These are phyloP conservation scores for Mactromeris polynyma DNA, from an alignment of 2,888 invertebrate genomes.

Conservation along the genomic window DNA sequence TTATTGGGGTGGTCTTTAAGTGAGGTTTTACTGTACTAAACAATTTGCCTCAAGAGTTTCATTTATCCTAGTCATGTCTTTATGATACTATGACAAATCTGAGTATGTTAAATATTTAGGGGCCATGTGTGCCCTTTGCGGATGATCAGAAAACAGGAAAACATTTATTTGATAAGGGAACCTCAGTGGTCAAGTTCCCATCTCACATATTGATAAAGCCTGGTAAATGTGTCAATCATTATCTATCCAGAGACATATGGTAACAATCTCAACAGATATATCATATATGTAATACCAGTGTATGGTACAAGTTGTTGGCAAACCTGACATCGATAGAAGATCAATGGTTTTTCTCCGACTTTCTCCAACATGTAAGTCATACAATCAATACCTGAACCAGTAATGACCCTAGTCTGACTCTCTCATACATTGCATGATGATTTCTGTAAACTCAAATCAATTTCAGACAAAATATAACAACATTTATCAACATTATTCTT, in stretches of 20 bases:
- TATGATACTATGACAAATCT: no score
- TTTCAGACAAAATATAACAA: background rate
- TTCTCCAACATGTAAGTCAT: background rate
- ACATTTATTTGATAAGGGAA: no score
- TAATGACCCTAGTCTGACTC: background rate
- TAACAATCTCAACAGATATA: background rate
- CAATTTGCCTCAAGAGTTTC: no score
- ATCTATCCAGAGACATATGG: background rate
- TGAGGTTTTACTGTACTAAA: no score
- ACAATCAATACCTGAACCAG: background rate
- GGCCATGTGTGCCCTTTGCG: no score
- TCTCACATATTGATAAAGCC: no score
- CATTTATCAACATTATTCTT: background rate
- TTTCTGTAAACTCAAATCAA: conserved; percentile 5
- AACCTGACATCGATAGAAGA: background rate
- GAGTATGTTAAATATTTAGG: no score
- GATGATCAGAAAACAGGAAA: no score
- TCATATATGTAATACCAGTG: background rate
- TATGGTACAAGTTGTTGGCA: background rate
- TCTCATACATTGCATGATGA: background rate
- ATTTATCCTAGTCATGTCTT: no score
- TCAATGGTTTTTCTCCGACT: background rate
- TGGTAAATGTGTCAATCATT: background rate
- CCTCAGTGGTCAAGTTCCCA: no score
- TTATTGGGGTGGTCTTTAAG: no score